Base-by-base conservation (phyloP, 2,888 invertebrate species). In the Lasioglossum calceatum region DNA sequence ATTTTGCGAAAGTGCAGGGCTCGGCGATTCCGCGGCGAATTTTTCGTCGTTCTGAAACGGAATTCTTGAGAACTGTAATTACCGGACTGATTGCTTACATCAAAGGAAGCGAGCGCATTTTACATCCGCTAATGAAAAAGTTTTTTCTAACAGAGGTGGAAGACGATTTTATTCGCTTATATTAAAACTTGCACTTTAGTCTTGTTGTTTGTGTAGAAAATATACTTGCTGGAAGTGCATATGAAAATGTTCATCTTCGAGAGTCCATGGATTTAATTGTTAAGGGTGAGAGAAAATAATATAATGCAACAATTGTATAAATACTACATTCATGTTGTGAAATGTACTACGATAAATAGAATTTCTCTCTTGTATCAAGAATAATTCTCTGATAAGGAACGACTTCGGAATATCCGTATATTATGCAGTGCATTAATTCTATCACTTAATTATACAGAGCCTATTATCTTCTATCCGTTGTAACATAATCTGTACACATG, bases 371-470 rank as follows among this genome's bases (percentile, higher is more conserved):
- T 8, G 8, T 54, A 54, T 23, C 19, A 7, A 50, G 19, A 39
- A 23, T 39, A 70, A 36, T 70, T 19, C 2, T 0, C 19, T 2
- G 8, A 70, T 8, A 39, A 39, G 14, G 36, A 67, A 36, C 36
- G 0, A 23, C 67, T 32, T 16, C 2, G 19, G 0, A 67, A 73
- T 32, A 5, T 72, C 5, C n/a, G 71, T 58, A 44, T 39, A 44
- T 39, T 58, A 23, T 32, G 23, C 5, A 16, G 12, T 2, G 23
- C 23, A 3, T 36, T 32, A 47, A 64, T 67, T 44, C n/a, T 16
- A 54, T 73, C 58, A 23, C 73, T 77, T 79, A 84, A 84, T 84
- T 73, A 73, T 27, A 16, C n/a, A 23, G 19, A 39, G n/a, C 14
- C 14, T 44, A 23, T 14, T 54, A n/a, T 23, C n/a, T 44, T 67